Evolutionary conservation across 2,888 invertebrate genomes (phyloP), one percentile per base, ranked within the genome.

Genomic region (Oxyteleia sp.): DNA sequence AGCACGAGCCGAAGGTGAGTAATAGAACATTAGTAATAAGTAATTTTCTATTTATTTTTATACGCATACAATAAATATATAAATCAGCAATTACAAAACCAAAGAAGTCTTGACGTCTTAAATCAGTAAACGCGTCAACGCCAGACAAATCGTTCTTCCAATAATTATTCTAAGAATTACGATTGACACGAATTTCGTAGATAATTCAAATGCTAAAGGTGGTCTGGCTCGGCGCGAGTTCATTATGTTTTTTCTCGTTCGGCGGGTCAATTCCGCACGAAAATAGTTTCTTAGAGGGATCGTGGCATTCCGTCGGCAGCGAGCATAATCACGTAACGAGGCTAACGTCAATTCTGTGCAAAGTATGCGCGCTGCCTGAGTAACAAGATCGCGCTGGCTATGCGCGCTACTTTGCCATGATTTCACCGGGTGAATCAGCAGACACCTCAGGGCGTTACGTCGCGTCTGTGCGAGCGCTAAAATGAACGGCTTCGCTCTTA

Each of bases 401-500:
- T 23, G 55, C 49, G 47, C 47, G 51, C 41, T 29, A 75, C 63
- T 55, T 55, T 11, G 55, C 23, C 26, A 29, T 38, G 61, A 68
- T 78, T 63, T 78, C 16, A 16, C 45, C 32, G 4, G n/a, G 61
- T 11, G 68, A 81, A 81, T 43, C 41, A 63, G 72, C 41, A 66
- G 66, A 68, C 74, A 74, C 68, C 74, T 74, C 59, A 11, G 16
- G 45, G 68, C 47, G 68, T 72, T 53, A 61, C 68, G 35, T 68
- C 61, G 68, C 51, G 15, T 59, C 47, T 64, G 26, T 59, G 15
- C 53, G 57, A 55, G 29, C 63, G 47, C 63, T n/a, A 57, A 66
- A 82, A 81, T 75, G 85, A 81, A 86, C 71, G 66, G 79, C 80
- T 61, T 80, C 84, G 80, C 81, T 85, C 85, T 86, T 90, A 90